Evolutionary conservation across 2,888 invertebrate species (phyloP).

Genomic region (Koerneria pararmatus): DNA sequence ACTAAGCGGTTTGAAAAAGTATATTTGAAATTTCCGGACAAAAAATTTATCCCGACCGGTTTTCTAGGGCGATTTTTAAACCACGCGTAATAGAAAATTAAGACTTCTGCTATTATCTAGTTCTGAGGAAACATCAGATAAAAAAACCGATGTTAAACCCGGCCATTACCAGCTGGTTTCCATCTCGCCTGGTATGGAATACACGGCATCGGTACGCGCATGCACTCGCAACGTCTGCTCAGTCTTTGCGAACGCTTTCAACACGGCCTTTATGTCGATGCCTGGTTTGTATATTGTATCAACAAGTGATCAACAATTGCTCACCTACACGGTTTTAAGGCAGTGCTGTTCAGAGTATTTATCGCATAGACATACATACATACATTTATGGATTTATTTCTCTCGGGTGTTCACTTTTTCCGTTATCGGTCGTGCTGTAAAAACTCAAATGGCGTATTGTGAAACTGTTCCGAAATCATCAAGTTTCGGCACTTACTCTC

Average conservation of each 20-base stretch:
- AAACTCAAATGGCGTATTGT: too few species aligned
- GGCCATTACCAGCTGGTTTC: background rate
- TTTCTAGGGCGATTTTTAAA: slow-evolving; percentile 33
- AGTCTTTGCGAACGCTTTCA: slow-evolving; percentile 10
- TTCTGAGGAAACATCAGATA: background rate
- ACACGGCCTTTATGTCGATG: slow-evolving; percentile 4
- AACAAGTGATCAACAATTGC: too few species aligned
- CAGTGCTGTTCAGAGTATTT: too few species aligned
- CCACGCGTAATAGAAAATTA: slow-evolving; percentile 20
- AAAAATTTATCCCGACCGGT: slow-evolving; percentile 32
- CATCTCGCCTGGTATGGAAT: background rate
- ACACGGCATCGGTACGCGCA: slow-evolving; percentile 13
- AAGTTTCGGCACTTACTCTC: too few species aligned
- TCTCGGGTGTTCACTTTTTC: too few species aligned
- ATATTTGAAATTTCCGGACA: background rate
- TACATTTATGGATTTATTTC: too few species aligned
- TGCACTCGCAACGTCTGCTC: slow-evolving; percentile 16
- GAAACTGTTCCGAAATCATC: too few species aligned
- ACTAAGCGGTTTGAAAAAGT: too few species aligned
- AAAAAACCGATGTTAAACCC: background rate
- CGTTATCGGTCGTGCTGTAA: too few species aligned
- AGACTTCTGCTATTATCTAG: background rate
- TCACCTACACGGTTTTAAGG: too few species aligned
- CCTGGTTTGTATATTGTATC: background rate
- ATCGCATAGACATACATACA: too few species aligned